Percentiles rank a stretch among this genome's conserved stretches.
Conservation (phyloP, 2,797 vertebrate genomes). For the Spinus olivaceus region DNA sequence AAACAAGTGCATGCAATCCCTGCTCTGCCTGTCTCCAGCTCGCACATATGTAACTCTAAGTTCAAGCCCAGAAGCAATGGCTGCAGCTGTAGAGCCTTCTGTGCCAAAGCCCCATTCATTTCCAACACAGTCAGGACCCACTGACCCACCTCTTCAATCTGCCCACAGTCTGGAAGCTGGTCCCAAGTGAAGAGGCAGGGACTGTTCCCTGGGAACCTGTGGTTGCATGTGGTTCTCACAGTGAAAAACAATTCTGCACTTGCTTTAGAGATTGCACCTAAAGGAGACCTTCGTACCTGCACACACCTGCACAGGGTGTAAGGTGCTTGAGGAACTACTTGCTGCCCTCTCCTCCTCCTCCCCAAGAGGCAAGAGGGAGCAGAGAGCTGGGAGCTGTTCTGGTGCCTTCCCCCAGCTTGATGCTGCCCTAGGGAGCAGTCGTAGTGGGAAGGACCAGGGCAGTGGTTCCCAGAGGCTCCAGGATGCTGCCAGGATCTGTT, state of each 20-base stretch:
- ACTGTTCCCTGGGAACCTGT: background rate
- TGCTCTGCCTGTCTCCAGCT: background rate
- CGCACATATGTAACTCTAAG: accelerated
- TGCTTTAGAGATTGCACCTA: background rate
- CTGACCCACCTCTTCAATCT: background rate
- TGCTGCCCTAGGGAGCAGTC: background rate
- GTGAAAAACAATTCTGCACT: background rate
- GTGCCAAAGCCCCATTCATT: background rate
- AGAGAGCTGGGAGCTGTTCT: background rate
- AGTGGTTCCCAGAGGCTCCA: background rate
- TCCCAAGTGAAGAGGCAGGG: background rate
- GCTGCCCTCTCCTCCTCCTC: background rate
- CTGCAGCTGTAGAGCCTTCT: background rate
- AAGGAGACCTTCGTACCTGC: background rate
- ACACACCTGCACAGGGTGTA: background rate
- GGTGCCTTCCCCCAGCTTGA: background rate
- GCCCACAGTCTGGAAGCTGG: accelerated
- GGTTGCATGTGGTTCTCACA: background rate
- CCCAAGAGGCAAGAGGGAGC: background rate
- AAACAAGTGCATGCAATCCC: background rate
- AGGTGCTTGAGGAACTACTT: background rate
- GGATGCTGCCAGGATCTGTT: background rate
- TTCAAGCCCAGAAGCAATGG: background rate
- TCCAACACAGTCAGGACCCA: background rate
- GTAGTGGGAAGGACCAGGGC: background rate